phyloP scores from a whole-genome alignment of 2,113 vertebrate species.

The Typhlomys cinereus region DNA sequence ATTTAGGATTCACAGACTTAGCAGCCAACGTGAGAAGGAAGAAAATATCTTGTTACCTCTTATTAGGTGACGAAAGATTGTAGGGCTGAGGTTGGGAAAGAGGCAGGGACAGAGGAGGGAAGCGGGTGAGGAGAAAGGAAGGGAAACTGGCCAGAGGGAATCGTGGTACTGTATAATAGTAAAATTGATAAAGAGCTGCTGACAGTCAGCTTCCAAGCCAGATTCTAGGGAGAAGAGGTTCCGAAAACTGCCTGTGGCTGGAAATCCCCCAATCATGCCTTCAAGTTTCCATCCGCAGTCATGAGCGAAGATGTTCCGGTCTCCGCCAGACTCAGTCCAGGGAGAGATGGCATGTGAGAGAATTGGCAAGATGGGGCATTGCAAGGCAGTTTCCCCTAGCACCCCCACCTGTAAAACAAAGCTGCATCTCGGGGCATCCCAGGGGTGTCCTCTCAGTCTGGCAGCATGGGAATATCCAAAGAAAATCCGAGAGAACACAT shows the following conservation, averaged over 20 bases:
- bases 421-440: neutral
- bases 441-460: neutral
- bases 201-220: conserved; percentile 3
- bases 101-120: neutral
- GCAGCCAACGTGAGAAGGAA: neutral
- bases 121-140: neutral
- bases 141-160: conserved; percentile 45
- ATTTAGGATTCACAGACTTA: neutral
- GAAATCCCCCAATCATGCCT: conserved; percentile 38
- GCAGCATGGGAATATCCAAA: neutral
- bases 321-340: neutral
- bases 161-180: neutral
- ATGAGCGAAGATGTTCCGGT: neutral
- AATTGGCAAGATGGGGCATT: neutral
- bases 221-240: conserved; percentile 55
- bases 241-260: conserved; percentile 41
- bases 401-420: fast-evolving
- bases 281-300: conserved; percentile 42
- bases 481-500: neutral
- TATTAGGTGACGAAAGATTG: neutral
- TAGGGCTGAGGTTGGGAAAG: conserved; percentile 37
- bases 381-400: neutral
- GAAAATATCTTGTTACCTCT: neutral
- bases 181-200: neutral
- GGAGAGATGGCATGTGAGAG: neutral